These are phyloP conservation scores for Sesamia inferens DNA, from an alignment of 2,888 invertebrate genomes.

Conservation along the genomic window DNA sequence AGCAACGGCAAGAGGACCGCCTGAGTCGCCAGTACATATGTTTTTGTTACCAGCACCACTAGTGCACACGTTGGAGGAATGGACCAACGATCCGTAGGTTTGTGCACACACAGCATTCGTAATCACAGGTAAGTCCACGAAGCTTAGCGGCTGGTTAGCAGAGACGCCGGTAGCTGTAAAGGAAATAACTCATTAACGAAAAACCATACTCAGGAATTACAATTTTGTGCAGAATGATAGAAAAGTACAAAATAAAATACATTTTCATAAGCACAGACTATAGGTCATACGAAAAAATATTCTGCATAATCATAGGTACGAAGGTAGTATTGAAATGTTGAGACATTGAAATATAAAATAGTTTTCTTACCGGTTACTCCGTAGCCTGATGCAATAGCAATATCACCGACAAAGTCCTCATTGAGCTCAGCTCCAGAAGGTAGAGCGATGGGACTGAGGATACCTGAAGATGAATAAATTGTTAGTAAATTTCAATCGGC, in stretches of 20 bases:
- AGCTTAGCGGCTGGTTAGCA: conserved; percentile 18
- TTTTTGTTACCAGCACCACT: conserved; percentile 66
- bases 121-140: conserved; percentile 63
- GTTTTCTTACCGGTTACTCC: too few relatives aligned
- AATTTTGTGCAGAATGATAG: background rate
- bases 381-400: too few relatives aligned
- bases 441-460: too few relatives aligned
- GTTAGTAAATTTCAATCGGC: too few relatives aligned
- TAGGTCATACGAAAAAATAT: background rate
- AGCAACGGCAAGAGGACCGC: conserved; percentile 74
- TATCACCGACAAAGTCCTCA: too few relatives aligned
- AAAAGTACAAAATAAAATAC: background rate
- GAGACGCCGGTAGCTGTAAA: background rate
- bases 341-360: background rate
- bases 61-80: conserved; percentile 72
- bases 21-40: conserved; percentile 79
- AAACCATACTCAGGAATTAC: background rate
- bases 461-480: too few relatives aligned
- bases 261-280: background rate
- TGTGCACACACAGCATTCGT: conserved; percentile 66
- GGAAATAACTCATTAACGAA: background rate
- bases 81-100: conserved; percentile 67
- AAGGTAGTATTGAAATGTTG: background rate
- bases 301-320: background rate
- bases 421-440: too few relatives aligned